Conservation (phyloP, 2,888 invertebrate genomes). For the Aplocera efformata region DNA sequence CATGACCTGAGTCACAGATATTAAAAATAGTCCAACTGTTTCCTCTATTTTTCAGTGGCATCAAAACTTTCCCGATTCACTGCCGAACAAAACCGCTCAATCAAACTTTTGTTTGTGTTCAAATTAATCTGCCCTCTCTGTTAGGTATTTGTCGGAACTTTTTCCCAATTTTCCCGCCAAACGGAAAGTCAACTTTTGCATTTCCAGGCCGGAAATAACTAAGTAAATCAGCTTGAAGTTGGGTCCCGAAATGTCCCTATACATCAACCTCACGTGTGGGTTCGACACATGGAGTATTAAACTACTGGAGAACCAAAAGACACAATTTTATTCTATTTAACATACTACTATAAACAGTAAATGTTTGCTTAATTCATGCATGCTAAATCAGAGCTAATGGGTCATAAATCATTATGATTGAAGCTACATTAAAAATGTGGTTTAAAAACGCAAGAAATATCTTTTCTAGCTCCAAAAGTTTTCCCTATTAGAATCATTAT, state of each 20-base stretch:
- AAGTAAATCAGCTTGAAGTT: slow-evolving; percentile 22
- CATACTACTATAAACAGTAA: too few relatives aligned
- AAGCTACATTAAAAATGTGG: too few relatives aligned
- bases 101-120: slow-evolving; percentile 4
- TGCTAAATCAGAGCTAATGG: too few relatives aligned
- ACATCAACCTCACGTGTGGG: slow-evolving; percentile 32
- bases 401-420: too few relatives aligned
- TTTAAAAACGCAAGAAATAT: too few relatives aligned
- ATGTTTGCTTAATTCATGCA: too few relatives aligned
- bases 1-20: too few relatives aligned
- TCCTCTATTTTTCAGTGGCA: not conserved
- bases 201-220: slow-evolving; percentile 26
- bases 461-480: too few relatives aligned
- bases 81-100: slow-evolving; percentile 4
- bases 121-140: slow-evolving; percentile 3
- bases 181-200: slow-evolving; percentile 21
- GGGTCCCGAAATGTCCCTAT: slow-evolving; percentile 25
- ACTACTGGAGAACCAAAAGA: too few relatives aligned
- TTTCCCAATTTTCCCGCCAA: slow-evolving; percentile 13
- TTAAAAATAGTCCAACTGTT: not conserved
- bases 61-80: not conserved
- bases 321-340: too few relatives aligned
- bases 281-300: not conserved
- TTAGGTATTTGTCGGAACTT: slow-evolving; percentile 8
- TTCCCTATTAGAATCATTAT: too few relatives aligned